Conservation (phyloP, 2,888 invertebrate species). For the Mechanitis messenoides region DNA sequence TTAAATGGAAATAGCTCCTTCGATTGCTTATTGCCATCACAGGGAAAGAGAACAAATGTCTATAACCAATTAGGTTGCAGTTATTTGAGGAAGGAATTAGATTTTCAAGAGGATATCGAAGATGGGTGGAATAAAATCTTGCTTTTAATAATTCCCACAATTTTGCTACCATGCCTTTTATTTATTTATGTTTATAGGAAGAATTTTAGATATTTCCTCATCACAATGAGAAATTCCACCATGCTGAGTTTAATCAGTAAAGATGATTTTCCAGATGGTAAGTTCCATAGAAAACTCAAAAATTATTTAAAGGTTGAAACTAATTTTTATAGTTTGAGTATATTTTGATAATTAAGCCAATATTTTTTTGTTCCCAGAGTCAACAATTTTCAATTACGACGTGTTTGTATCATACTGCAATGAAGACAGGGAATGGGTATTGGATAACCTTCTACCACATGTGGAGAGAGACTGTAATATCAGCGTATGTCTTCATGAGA, state of each 20-base stretch:
- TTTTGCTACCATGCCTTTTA: slow-evolving; percentile 37
- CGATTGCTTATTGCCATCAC: slow-evolving; percentile 40
- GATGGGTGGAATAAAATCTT: slow-evolving; percentile 34
- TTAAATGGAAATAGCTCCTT: slow-evolving; percentile 31
- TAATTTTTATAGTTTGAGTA: background rate
- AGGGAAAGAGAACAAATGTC: slow-evolving; percentile 36
- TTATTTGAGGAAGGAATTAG: slow-evolving; percentile 27
- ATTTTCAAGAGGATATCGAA: slow-evolving; percentile 28
- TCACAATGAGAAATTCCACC: slow-evolving; percentile 76
- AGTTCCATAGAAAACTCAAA: slow-evolving; percentile 28
- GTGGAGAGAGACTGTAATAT: slow-evolving; percentile 76
- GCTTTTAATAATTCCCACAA: slow-evolving; percentile 39
- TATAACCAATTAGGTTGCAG: slow-evolving; percentile 39
- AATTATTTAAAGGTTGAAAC: background rate
- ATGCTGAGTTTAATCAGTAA: slow-evolving; percentile 73
- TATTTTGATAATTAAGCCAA: background rate
- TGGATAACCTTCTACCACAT: slow-evolving; percentile 78
- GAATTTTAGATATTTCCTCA: slow-evolving; percentile 76
- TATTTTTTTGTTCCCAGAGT: slow-evolving; percentile 39
- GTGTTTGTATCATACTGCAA: slow-evolving; percentile 83
- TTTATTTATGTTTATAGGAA: slow-evolving; percentile 55
- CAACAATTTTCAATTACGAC: slow-evolving; percentile 73
- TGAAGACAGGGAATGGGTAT: slow-evolving; percentile 79
- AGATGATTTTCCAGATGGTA: slow-evolving; percentile 49
- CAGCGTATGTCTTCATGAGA: slow-evolving; percentile 81